phyloP scores from a whole-genome alignment of 1,140 invertebrate species.

The Drosophila tani region DNA sequence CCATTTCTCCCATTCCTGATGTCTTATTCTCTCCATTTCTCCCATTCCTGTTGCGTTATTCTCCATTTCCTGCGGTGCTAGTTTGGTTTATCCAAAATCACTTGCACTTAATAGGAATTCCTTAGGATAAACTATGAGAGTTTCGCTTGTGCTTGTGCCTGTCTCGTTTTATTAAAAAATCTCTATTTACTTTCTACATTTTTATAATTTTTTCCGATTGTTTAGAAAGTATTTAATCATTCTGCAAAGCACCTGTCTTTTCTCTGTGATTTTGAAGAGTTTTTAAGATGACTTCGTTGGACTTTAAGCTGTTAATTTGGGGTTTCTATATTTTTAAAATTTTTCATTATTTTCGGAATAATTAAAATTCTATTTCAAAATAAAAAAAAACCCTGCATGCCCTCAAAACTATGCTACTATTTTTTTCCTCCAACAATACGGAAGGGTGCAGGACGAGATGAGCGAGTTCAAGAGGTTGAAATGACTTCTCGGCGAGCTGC shows the following conservation, averaged over 20 bases:
- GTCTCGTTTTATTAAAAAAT: too few relatives aligned
- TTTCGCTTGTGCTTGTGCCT: too few relatives aligned
- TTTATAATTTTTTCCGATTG: too few relatives aligned
- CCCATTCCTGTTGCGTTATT: background rate
- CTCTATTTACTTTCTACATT: too few relatives aligned
- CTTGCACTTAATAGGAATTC: background rate
- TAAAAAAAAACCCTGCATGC: background rate
- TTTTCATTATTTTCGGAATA: too few relatives aligned
- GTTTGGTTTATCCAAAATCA: background rate
- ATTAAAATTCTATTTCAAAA: too few relatives aligned
- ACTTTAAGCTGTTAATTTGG: too few relatives aligned
- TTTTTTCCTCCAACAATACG: constrained; percentile 1
- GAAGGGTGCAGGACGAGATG: background rate
- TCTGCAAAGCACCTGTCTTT: too few relatives aligned
- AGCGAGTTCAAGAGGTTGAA: constrained; percentile 1
- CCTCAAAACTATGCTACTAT: constrained; percentile 18
- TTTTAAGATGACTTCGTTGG: too few relatives aligned
- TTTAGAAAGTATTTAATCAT: too few relatives aligned
- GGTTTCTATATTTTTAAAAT: too few relatives aligned
- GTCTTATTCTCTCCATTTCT: background rate
- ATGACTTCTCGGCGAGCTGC: background rate
- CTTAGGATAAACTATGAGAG: background rate
- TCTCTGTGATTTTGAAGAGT: too few relatives aligned
- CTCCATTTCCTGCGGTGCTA: background rate
- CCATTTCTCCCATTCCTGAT: background rate